phyloP scores from a whole-genome alignment of 2,113 vertebrate species.

The Dendropsophus ebraccatus region DNA sequence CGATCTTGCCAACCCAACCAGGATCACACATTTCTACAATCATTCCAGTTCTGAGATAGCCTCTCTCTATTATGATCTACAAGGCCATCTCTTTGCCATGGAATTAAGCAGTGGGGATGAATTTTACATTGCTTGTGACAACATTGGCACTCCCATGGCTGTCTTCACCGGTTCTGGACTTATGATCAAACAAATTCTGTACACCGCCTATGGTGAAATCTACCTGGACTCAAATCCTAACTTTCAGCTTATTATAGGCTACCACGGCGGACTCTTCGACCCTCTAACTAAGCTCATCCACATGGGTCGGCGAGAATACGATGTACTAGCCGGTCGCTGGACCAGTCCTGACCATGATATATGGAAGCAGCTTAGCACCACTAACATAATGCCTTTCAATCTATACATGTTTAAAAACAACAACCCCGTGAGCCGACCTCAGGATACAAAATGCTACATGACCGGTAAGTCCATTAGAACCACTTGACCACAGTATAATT shows the following conservation, averaged over 20 bases:
- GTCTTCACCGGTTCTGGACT: conserved; percentile 94
- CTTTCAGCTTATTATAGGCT: conserved; percentile 92
- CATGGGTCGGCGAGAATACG: conserved; percentile 94
- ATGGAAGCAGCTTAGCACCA: conserved; percentile 90
- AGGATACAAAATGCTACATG: conserved; percentile 98
- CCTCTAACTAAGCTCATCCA: conserved; percentile 93
- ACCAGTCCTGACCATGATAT: conserved; percentile 90
- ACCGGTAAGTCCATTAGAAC: conserved; percentile 81
- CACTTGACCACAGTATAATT: neutral
- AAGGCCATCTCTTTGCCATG: conserved; percentile 97
- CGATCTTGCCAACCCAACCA: conserved; percentile 90
- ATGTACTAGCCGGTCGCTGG: conserved; percentile 94
- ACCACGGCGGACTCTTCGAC: conserved; percentile 94
- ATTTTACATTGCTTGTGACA: conserved; percentile 96
- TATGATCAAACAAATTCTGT: conserved; percentile 96
- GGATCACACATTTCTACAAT: conserved; percentile 97
- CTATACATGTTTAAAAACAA: conserved; percentile 99
- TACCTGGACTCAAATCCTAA: conserved; percentile 96
- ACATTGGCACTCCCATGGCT: conserved; percentile 93
- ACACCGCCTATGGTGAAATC: conserved; percentile 95
- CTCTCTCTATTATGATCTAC: conserved; percentile 96
- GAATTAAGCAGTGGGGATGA: conserved; percentile 95
- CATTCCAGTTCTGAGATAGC: conserved; percentile 97
- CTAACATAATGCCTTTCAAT: conserved; percentile 93
- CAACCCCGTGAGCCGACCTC: conserved; percentile 94